Evolutionary conservation across 1,140 invertebrate species (phyloP).

Genomic region (Ips nitidus): DNA sequence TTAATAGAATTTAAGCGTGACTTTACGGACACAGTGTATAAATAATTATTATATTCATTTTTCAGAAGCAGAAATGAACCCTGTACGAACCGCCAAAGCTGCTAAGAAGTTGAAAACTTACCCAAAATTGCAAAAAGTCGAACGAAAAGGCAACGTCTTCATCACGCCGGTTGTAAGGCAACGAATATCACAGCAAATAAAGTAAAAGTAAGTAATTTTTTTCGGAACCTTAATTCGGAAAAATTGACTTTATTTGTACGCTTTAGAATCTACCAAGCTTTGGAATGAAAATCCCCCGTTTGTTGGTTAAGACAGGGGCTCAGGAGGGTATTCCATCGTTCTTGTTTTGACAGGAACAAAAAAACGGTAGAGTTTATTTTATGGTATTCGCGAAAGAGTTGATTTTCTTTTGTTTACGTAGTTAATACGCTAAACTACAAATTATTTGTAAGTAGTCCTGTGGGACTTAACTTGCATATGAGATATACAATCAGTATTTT

Average conservation of each 20-base stretch:
- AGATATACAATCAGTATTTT: too few species aligned
- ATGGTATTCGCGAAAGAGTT: too few species aligned
- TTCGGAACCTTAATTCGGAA: neutral
- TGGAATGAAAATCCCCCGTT: too few species aligned
- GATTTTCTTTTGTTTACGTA: too few species aligned
- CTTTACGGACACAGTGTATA: too few species aligned
- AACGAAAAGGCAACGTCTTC: neutral
- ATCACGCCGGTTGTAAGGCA: neutral
- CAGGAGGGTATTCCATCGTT: neutral
- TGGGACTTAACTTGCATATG: too few species aligned
- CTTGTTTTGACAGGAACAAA: too few species aligned
- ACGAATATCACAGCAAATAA: constrained; percentile 1
- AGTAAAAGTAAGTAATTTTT: constrained; percentile 12
- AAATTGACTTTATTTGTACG: neutral
- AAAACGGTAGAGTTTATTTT: too few species aligned
- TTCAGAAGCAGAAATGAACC: constrained; percentile 31
- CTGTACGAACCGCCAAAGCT: constrained; percentile 23
- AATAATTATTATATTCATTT: constrained; percentile 4
- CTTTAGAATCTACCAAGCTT: neutral
- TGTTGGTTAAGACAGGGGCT: neutral
- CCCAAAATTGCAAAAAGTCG: constrained; percentile 33
- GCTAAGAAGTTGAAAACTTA: constrained; percentile 32
- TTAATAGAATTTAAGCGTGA: too few species aligned
- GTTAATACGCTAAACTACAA: too few species aligned
- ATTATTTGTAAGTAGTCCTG: too few species aligned